phyloP scores from a whole-genome alignment of 2,797 vertebrate species.

The Urophycis tenuis region DNA sequence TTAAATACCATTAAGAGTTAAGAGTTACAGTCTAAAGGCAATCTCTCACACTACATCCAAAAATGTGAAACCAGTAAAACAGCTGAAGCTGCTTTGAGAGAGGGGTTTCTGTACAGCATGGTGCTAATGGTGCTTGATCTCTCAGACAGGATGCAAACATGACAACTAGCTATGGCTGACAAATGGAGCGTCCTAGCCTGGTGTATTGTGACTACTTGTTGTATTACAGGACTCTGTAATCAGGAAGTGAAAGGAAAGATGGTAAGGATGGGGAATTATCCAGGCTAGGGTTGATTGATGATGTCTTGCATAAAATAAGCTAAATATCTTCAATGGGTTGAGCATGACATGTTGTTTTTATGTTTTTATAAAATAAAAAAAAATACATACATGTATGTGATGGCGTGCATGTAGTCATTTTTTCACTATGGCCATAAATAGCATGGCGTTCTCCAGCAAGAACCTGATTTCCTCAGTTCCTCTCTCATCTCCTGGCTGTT shows the following conservation, averaged over 20 bases:
- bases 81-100: neutral
- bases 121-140: neutral
- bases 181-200: neutral
- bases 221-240: neutral
- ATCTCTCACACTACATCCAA: neutral
- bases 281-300: neutral
- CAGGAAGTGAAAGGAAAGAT: neutral
- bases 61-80: neutral
- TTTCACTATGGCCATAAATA: neutral
- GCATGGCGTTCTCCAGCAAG: neutral
- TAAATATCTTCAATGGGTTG: neutral
- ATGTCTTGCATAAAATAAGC: neutral
- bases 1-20: neutral
- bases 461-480: neutral
- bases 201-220: neutral
- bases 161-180: neutral
- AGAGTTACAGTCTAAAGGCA: neutral
- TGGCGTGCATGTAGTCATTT: too few species aligned
- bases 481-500: conserved; percentile 9
- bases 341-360: neutral
- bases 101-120: neutral
- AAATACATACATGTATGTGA: too few species aligned
- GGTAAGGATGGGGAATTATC: neutral
- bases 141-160: neutral
- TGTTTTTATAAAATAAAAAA: too few species aligned